Evolutionary conservation across 2,797 vertebrate species (phyloP), one percentile per base, ranked within the genome.

Genomic region (Molossus alvarezi): DNA sequence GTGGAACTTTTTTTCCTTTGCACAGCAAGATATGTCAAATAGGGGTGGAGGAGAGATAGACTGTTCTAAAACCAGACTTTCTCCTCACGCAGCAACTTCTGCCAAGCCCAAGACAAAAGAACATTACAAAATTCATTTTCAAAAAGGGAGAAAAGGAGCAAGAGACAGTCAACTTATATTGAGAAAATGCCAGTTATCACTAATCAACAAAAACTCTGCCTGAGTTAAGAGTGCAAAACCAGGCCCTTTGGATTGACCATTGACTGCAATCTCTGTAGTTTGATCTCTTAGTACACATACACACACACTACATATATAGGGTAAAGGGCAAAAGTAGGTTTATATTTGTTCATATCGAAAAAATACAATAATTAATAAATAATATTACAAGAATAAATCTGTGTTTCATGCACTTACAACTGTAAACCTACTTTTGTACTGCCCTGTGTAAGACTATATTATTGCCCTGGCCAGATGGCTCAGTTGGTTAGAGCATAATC

Each of bases 81-180:
- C 55, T 87, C 20, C 58, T 88, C 58, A 14, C 20, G 58, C 4
- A 48, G 72, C 41, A 93, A 79, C 64, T 88, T 37, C 72, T 55
- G 4, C 4, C 60, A 64, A 29, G 77, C 37, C 21, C 83, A 7
- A 48, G 17, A 62, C 57, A 86, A 13, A 77, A 87, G 14, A 80
- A 45, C 13, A 69, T 83, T 29, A 57, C 58, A 75, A 91, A 90
- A 84, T 53, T 64, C 58, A 69, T 57, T 62, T 91, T 73, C n/a
- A 88, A 69, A 71, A 41, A 75, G 29, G 25, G 75, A 86, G 45
- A 75, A 21, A 65, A 86, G 82, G 53, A 75, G 17, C 23, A 64
- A 84, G 71, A 81, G 53, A 41, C 41, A 83, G 53, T 90, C 69
- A 20, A 37, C 15, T 72, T 27, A 76, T 25, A 83, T 1, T 73